Percentiles rank a stretch among this genome's conserved stretches.
Evolutionary conservation across 2,888 invertebrate genomes (phyloP).

Genomic region (Limnephilus auricula): DNA sequence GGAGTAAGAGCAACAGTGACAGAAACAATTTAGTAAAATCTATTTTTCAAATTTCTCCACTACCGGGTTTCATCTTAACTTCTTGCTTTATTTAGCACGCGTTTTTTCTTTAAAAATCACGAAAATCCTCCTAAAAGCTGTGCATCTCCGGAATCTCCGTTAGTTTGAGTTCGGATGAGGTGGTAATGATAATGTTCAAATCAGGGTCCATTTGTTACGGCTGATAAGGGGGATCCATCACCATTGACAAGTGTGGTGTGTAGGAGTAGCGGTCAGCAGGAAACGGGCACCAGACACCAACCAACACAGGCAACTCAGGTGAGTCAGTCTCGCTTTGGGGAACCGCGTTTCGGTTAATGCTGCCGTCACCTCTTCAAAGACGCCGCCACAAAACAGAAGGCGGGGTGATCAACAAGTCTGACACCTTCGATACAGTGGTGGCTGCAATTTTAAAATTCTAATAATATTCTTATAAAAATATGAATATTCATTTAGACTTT

Average conservation of each 20-base stretch:
- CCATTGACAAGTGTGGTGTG: conserved; percentile 8
- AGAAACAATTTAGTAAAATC: too few relatives aligned
- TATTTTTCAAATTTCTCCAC: too few relatives aligned
- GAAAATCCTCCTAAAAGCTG: too few relatives aligned
- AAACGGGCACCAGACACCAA: neutral
- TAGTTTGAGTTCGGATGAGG: neutral
- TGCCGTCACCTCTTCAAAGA: conserved; percentile 28
- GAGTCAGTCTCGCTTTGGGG: neutral
- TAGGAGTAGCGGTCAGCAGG: neutral
- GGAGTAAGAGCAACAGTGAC: too few relatives aligned
- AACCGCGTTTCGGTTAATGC: neutral
- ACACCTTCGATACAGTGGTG: conserved; percentile 7
- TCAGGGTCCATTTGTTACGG: neutral
- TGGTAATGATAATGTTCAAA: neutral
- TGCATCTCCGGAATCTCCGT: neutral
- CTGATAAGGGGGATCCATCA: conserved; percentile 24
- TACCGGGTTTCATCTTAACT: too few relatives aligned
- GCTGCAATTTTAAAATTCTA: too few relatives aligned
- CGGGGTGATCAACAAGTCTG: conserved; percentile 26
- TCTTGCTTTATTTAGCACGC: too few relatives aligned
- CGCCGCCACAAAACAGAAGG: conserved; percentile 41
- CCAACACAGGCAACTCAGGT: neutral
- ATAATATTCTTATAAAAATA: too few relatives aligned
- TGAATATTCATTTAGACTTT: too few relatives aligned
- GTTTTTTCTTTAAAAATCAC: too few relatives aligned